Base-by-base conservation (phyloP, 2,113 vertebrate species). In the Catagonus wagneri region DNA sequence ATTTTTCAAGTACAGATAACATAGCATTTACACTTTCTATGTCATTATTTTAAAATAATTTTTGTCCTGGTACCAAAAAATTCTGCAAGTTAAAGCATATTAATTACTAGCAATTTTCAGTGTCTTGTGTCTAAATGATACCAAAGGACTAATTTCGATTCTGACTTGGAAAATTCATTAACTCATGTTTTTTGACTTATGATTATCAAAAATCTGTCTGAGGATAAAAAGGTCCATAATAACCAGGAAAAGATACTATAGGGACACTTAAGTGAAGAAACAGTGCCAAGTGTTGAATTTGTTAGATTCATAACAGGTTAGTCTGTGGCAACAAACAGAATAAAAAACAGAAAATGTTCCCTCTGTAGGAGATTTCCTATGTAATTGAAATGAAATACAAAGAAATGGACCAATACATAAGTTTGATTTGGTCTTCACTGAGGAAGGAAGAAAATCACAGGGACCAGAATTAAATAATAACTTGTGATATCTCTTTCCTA, bases 231-330 rank as follows among this genome's bases (percentile, higher is more conserved):
- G 12, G n/a, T 39, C 39, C 58, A 90, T 94, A 96, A 74, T 84
- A 94, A 83, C n/a, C 76, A 88, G 56, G 22, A 92, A 94, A 95
- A 92, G 32, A 76, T 6, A 71, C 90, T 52, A 23, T 16, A 36
- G 90, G 72, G 61, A 79, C 60, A 93, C 93, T 96, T 81, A 96
- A 39, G 50, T 63, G 65, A 89, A 92, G 83, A 86, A 96, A 71
- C 95, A 90, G 54, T 92, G 60, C 79, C 81, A 95, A 92, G 61
- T 81, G 65, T 93, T 98, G 81, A 97, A 83, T 92, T 89, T 94
- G 63, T 19, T 90, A 88, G 95, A 83, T 5, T 83, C 20, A 34
- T 83, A 89, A 90, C 52, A 96, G n/a, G 58, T 95, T 97, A 89
- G 19, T 92, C 93, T 88, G 60, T 86, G 90, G 92, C 36, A 95